Evolutionary conservation across 1,140 invertebrate genomes (phyloP), one percentile per base, ranked within the genome.

Genomic region (Archegozetes longisetosus): DNA sequence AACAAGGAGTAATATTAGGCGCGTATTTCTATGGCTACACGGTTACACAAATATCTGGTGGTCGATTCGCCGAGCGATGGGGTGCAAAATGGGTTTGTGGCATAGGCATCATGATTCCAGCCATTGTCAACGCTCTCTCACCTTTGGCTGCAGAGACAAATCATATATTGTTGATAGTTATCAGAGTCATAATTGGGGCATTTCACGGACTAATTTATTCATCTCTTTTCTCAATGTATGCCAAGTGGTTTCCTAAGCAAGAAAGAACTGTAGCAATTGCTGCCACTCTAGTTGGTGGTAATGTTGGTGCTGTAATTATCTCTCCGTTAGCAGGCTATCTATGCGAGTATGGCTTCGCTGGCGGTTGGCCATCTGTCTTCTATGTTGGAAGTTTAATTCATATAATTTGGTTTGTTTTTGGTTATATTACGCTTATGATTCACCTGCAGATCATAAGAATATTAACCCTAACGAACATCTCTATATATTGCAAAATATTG

Each of bases 1-100:
- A 51, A 12, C 67, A 66, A 54, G 61, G 62, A 13, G 24, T 87
- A 59, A 84, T 90, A 62, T 74, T 90, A 47, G 83, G 83, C 27
- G 80, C 84, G 14, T 91, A 90, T 69, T 90, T 89, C 69, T 86
- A 84, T 81, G 86, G 88, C 2, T 90, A 89, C 67, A 77, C 88
- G 52, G 72, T 86, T 0, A 84, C 84, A 0, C 83, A 92, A 72
- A 75, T 91, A 51, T 86, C 88, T 0, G 85, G 85, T 47, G 87
- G 83, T 1, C 76, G 83, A 57, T 71, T 89, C 53, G 81, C 85
- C 0, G 86, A 89, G 72, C 64, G 48, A 12, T 51, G 6, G 12
- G 86, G 85, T 4, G 85, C 84, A 1, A 89, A 88, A 74, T 56
- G 50, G 60, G 22, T 63, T 2, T 85, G 89, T 78, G 82, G 25